Evolutionary conservation across 2,797 vertebrate species (phyloP).

Genomic region (Ctenopoma multispine): DNA sequence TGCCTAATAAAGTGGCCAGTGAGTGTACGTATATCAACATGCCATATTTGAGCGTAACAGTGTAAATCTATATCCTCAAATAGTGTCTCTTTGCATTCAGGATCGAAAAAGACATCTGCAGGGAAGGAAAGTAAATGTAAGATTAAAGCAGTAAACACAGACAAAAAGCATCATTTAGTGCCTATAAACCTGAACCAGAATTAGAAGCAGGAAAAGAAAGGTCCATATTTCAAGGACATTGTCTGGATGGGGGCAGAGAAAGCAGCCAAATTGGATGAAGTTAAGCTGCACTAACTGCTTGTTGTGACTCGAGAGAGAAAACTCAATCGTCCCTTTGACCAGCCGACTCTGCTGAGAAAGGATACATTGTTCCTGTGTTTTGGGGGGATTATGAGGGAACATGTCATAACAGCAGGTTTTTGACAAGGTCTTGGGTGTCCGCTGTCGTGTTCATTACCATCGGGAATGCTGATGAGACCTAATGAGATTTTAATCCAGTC

Average conservation of each 20-base stretch:
- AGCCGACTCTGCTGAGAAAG: constrained; percentile 48
- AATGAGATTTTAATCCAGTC: constrained; percentile 81
- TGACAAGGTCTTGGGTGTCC: constrained; percentile 79
- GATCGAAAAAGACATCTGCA: constrained; percentile 25
- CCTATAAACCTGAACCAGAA: constrained; percentile 47
- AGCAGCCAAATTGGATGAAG: constrained; percentile 56
- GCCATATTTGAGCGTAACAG: not conserved
- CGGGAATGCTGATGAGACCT: constrained; percentile 84
- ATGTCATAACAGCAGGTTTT: constrained; percentile 87
- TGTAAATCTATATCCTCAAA: constrained; percentile 2
- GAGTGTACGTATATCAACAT: too few relatives aligned
- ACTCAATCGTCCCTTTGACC: constrained; percentile 62
- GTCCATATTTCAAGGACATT: constrained; percentile 43
- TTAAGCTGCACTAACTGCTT: constrained; percentile 71
- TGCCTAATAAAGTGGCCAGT: too few relatives aligned
- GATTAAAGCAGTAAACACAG: constrained; percentile 54
- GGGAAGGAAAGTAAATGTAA: constrained; percentile 49
- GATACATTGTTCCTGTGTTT: constrained; percentile 73
- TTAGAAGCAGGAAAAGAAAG: constrained; percentile 14
- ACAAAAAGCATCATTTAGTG: constrained; percentile 67
- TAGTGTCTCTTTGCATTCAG: not conserved
- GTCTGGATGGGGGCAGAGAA: constrained; percentile 36
- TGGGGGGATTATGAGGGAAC: constrained; percentile 77
- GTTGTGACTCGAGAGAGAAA: constrained; percentile 69
- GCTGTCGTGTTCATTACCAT: constrained; percentile 82